These are phyloP conservation scores for Monodelphis domestica DNA, from an alignment of 2,797 vertebrate genomes.

Conservation along the genomic window DNA sequence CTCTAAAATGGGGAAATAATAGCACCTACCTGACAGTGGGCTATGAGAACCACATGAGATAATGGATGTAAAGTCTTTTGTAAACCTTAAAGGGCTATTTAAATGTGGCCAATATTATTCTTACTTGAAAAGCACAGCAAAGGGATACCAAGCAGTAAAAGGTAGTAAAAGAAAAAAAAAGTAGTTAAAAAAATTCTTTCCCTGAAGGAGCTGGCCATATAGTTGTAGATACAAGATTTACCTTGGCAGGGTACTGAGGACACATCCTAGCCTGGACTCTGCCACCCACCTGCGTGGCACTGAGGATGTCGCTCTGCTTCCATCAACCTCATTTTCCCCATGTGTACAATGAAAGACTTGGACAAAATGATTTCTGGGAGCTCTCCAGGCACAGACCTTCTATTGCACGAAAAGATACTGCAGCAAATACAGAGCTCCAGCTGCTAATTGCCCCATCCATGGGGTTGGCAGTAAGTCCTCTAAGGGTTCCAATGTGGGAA, in stretches of 20 bases:
- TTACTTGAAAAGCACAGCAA: too few relatives aligned
- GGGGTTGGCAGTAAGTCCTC: not conserved
- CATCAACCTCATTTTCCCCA: not conserved
- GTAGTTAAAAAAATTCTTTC: constrained; percentile 31
- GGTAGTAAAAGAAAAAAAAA: constrained; percentile 54
- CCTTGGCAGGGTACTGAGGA: not conserved
- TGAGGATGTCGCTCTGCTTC: not conserved
- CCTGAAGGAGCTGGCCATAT: constrained; percentile 44
- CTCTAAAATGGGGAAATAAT: not conserved
- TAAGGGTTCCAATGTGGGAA: constrained; percentile 38
- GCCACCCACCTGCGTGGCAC: not conserved
- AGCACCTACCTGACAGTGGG: not conserved
- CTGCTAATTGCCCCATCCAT: constrained; percentile 13
- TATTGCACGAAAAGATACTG: not conserved
- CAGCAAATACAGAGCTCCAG: constrained; percentile 4
- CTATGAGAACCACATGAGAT: not conserved
- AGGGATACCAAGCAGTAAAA: not conserved
- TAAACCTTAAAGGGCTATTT: too few relatives aligned
- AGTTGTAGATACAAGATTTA: constrained; percentile 27
- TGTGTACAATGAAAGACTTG: not conserved
- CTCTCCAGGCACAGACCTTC: not conserved
- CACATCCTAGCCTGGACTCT: not conserved
- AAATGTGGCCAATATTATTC: too few relatives aligned
- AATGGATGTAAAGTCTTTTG: not conserved
- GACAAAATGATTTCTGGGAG: not conserved